A percentile compares a stretch with the other conserved stretches of the same genome.
Evolutionary conservation across 2,797 vertebrate genomes (phyloP).

Genomic region (Podargus strigoides): DNA sequence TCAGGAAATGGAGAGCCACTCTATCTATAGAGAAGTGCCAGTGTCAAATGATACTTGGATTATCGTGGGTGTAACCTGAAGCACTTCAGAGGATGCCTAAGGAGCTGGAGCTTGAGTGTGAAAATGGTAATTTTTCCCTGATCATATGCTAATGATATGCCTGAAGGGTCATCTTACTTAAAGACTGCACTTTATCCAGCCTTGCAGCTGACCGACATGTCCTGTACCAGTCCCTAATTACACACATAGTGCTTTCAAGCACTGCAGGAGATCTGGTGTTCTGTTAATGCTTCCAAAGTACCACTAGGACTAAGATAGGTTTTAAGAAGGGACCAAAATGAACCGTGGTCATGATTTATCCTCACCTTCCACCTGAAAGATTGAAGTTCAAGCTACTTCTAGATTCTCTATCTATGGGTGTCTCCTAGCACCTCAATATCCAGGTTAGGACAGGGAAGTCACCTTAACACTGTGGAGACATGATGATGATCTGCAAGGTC

Average conservation of each 20-base stretch:
- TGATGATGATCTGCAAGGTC: neutral
- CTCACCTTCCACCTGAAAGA: neutral
- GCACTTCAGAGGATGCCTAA: neutral
- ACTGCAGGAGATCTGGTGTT: neutral
- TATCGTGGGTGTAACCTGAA: neutral
- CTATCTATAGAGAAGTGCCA: neutral
- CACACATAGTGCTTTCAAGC: neutral
- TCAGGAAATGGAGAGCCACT: neutral
- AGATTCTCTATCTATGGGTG: neutral
- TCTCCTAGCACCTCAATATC: neutral
- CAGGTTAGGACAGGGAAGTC: neutral
- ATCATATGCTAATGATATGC: neutral
- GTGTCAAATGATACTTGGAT: neutral
- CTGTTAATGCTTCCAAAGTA: neutral
- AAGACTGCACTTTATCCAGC: neutral
- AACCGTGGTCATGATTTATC: neutral
- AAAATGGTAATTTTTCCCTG: neutral
- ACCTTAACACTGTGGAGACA: neutral
- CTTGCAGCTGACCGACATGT: neutral
- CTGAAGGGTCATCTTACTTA: neutral
- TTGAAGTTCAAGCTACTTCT: neutral
- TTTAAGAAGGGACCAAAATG: neutral
- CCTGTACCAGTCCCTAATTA: neutral
- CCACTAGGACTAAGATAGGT: rapidly evolving
- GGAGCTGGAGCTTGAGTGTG: neutral